phyloP scores from a whole-genome alignment of 2,888 invertebrate species.

The Eretmocerus hayati region DNA sequence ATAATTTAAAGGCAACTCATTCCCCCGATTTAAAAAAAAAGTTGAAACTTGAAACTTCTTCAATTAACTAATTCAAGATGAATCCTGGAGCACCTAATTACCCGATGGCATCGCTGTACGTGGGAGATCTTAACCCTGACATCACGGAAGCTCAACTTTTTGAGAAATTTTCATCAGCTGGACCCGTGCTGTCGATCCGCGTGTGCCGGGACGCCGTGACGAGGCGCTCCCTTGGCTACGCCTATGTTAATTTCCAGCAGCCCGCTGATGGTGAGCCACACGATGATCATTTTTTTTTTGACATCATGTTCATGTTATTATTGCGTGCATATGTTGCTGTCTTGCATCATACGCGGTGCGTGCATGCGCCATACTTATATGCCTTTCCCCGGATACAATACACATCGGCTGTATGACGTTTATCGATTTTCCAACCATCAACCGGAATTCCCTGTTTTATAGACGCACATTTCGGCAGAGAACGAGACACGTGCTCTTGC shows the following conservation, averaged over 20 bases:
- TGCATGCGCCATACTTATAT: no score
- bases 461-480: no score
- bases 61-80: slow-evolving; percentile 50
- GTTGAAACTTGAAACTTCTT: slow-evolving; percentile 27
- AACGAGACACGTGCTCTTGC: no score
- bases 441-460: no score
- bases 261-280: slow-evolving; percentile 94
- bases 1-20: slow-evolving; percentile 6
- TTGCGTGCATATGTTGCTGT: no score
- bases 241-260: slow-evolving; percentile 99
- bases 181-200: slow-evolving; percentile 96
- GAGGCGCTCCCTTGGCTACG: slow-evolving; percentile 95
- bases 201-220: slow-evolving; percentile 98
- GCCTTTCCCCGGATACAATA: no score
- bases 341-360: no score
- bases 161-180: slow-evolving; percentile 98
- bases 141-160: slow-evolving; percentile 99
- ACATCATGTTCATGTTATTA: no score
- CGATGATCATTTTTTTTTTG: no score
- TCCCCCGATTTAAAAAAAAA: no score
- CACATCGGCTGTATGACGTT: no score
- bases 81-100: slow-evolving; percentile 83
- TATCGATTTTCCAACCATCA: no score
- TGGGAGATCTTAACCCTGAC: slow-evolving; percentile 96
- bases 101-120: slow-evolving; percentile 96